phyloP scores from a whole-genome alignment of 1,140 invertebrate species.

The Eurosta solidaginis region DNA sequence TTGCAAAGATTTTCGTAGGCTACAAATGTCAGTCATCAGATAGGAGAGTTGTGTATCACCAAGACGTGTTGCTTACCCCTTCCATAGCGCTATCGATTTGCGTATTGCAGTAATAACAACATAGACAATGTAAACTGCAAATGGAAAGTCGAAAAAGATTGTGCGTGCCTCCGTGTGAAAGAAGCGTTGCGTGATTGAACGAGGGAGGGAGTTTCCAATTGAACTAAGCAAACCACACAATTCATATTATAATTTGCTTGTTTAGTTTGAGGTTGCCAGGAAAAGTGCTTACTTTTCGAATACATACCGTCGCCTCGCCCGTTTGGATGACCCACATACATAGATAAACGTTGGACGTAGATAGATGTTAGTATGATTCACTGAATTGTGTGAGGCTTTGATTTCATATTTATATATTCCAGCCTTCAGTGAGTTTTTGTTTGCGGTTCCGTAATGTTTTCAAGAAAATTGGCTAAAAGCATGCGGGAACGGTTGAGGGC shows the following conservation, averaged over 20 bases:
- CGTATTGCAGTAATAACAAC: not conserved
- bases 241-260: not conserved
- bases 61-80: no score
- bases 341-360: not conserved
- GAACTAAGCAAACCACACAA: not conserved
- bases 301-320: not conserved
- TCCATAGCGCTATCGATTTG: no score
- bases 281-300: not conserved
- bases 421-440: not conserved
- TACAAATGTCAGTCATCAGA: no score
- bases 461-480: slow-evolving; percentile 2
- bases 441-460: slow-evolving; percentile 11
- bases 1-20: no score
- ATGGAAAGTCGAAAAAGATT: not conserved
- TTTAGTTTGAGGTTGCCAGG: not conserved
- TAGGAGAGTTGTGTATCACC: no score
- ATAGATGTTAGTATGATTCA: not conserved
- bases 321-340: not conserved
- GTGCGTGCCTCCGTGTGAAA: not conserved
- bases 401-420: not conserved
- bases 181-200: not conserved
- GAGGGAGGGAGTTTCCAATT: slow-evolving; percentile 7
- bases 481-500: not conserved
- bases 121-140: slow-evolving; percentile 15
- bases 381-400: not conserved